Base-by-base conservation (phyloP, 2,797 vertebrate genomes). In the Aldrovandia affinis region DNA sequence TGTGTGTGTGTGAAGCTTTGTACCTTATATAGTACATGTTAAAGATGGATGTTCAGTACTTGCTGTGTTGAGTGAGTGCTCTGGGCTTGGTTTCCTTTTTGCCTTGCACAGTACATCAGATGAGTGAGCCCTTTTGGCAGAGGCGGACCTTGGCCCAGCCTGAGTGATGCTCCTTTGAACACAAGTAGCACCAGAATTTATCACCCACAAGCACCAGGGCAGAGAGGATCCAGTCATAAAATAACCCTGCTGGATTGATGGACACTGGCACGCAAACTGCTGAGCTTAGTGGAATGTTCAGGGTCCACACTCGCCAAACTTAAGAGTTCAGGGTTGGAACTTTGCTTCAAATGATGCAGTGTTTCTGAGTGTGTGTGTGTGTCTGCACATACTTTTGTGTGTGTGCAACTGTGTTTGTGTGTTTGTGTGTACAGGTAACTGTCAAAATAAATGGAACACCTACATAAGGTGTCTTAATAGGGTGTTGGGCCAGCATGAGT, bases 261-360 rank as follows among this genome's bases (percentile, higher is more conserved):
- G 55, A 39, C 22, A 65, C 15, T 36, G 9, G 59, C 44, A 28
- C 39, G 80, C 39, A 85, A 59, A 54, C n/a, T 73, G 68, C 68
- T 75, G 80, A 82, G 68, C 57, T 82, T 30, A 52, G 80, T 61
- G 68, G 81, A 85, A 82, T 65, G 18, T 28, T 47, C 30, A 6
- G 10, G 55, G n/a, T 52, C 47, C 7, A 30, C 18, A 25, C 39
- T 57, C 65, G 50, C 30, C n/a, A 44, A 78, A 59, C n/a, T 30
- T 36, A 42, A 33, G 55, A 78, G 79, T 54, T 81, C 68, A 55
- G 36, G 42, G 78, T 81, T 28, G 47, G 80, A 28, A 25, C 54
- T 42, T 81, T 36, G 20, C 47, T 39, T 44, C 28, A 57, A 61
- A 20, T 42, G 57, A 44, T 57, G 39, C 78, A 54, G 28, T 25